A percentile compares a stretch with the other conserved stretches of the same genome.
These are phyloP conservation scores for Philereme transversata DNA, from an alignment of 2,888 invertebrate species.

Conservation along the genomic window DNA sequence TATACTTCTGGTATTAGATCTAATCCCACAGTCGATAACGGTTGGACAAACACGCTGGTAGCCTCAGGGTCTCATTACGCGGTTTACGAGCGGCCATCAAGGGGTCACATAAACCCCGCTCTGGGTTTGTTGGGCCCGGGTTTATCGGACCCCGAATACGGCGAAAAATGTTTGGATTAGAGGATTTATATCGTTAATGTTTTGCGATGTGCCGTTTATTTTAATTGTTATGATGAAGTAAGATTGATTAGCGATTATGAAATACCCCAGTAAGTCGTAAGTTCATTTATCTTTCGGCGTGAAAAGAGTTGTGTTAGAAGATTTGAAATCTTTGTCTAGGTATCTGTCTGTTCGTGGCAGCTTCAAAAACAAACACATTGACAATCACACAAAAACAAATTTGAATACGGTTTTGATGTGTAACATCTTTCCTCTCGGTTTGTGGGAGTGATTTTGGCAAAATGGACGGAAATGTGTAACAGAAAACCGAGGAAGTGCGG, in stretches of 20 bases:
- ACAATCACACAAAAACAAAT: too few relatives aligned
- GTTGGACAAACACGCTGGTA: constrained; percentile 1
- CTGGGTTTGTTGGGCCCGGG: constrained; percentile 14
- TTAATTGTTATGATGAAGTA: background rate
- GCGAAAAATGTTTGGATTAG: constrained; percentile 21
- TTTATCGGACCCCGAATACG: constrained; percentile 20
- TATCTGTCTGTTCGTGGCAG: too few relatives aligned
- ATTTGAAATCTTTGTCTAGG: too few relatives aligned
- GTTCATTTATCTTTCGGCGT: too few relatives aligned
- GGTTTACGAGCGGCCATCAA: constrained; percentile 28
- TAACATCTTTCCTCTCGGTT: too few relatives aligned
- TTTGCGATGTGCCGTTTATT: constrained; percentile 5
- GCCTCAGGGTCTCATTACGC: constrained; percentile 16
- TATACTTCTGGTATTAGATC: background rate
- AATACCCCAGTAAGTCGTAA: too few relatives aligned
- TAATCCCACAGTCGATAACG: constrained; percentile 8
- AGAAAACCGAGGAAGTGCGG: too few relatives aligned
- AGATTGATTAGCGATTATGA: constrained; percentile 2
- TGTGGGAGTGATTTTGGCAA: too few relatives aligned
- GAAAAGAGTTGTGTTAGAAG: too few relatives aligned
- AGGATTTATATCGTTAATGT: constrained; percentile 4
- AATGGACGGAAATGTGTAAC: too few relatives aligned
- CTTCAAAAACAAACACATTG: too few relatives aligned
- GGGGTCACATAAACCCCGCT: constrained; percentile 8
- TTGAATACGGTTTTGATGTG: too few relatives aligned